Base-by-base conservation (phyloP, 2,888 invertebrate species). In the Anaspis maculata region DNA sequence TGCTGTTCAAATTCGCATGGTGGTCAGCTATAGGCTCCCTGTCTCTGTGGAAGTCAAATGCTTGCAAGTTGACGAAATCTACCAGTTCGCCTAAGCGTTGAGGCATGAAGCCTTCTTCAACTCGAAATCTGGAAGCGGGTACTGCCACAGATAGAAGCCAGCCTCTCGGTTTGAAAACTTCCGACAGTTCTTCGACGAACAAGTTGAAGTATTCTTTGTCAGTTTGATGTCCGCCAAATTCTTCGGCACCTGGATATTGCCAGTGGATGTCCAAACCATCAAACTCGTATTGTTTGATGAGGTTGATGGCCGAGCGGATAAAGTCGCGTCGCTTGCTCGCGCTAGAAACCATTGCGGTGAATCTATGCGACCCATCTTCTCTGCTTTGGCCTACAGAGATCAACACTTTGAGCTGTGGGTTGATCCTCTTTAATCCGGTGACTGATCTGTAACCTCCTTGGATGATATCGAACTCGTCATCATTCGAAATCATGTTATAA, bases 201-300 rank as follows among this genome's bases (percentile, higher is more conserved):
- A 49, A 32, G 2, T 36, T 35, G 15, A 58, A 46, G 35, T 57
- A 48, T 12, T 57, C 55, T 33, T 69, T 77, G 57, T 74, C 76
- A 27, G 62, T 68, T 25, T 45, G 13, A 27, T 59, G 52, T 7
- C 65, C 62, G 31, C 68, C 71, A 45, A 63, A 47, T 37, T 69
- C 69, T 28, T 63, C 60, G n/a, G 67, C 67, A 9, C 68, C 77
- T 46, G 83, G 79, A 57, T 82, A 83, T 42, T 80, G 75, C 82
- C 83, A 88, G 49, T 88, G 81, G 3, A 89, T 67, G 53, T 88
- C 87, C 7, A 88, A 64, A 1, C 90, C 90, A 57, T 90, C 88
- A 52, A 90, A 87, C 34, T 76, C 74, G 46, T 83, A 74, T 35
- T 75, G 70, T 34, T 73, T 70, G 28, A 86, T 56, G 50, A 83